Evolutionary conservation across 2,797 vertebrate species (phyloP).

Genomic region (Artibeus jamaicensis): DNA sequence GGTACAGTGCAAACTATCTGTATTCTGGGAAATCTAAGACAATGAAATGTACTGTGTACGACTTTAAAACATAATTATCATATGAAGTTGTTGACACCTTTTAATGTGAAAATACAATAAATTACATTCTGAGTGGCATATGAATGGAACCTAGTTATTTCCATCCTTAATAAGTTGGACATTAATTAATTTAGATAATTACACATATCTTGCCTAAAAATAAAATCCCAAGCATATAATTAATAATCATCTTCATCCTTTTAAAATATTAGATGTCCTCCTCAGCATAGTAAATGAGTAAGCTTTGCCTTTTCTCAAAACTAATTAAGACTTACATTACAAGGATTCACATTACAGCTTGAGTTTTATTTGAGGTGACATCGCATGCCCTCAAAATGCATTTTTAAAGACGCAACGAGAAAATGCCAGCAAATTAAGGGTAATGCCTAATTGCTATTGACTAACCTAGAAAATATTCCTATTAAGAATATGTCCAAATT

Average conservation of each 20-base stretch:
- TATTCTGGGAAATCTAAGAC: background rate
- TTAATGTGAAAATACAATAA: slow-evolving; percentile 46
- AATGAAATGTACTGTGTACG: background rate
- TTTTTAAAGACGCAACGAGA: slow-evolving; percentile 37
- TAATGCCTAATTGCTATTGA: background rate
- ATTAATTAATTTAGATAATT: slow-evolving; percentile 64
- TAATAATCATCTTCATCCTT: slow-evolving; percentile 49
- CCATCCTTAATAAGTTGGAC: slow-evolving; percentile 38
- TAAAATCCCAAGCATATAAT: slow-evolving; percentile 33
- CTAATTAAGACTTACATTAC: slow-evolving; percentile 50
- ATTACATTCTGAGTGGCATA: background rate
- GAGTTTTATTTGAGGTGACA: slow-evolving; percentile 41
- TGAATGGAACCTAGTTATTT: background rate
- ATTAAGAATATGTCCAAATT: slow-evolving; percentile 29
- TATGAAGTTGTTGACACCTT: background rate
- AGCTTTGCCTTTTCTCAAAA: slow-evolving; percentile 35
- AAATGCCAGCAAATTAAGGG: slow-evolving; percentile 19
- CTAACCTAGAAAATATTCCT: background rate
- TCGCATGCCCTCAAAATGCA: background rate
- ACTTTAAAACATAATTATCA: background rate
- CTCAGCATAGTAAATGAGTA: slow-evolving; percentile 34
- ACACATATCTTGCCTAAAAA: slow-evolving; percentile 19
- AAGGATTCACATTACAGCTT: background rate
- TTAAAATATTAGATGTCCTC: slow-evolving; percentile 36
- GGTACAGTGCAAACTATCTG: background rate